Evolutionary conservation across 2,797 vertebrate genomes (phyloP).

Genomic region (Catostomus latipinnis): DNA sequence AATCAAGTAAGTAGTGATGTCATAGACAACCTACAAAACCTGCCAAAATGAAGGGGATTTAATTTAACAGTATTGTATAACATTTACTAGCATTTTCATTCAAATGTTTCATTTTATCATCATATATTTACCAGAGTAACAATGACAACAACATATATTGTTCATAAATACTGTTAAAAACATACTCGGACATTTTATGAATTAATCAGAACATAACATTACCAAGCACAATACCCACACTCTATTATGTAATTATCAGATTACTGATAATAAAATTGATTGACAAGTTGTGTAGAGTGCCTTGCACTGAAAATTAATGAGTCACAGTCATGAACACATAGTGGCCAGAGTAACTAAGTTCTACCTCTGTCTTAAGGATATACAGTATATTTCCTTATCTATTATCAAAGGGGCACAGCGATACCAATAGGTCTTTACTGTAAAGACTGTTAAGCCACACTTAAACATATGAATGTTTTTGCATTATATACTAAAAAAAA

Average conservation of each 20-base stretch:
- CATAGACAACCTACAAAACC: background rate
- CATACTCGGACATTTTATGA: background rate
- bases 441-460: no score
- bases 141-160: constrained; percentile 1
- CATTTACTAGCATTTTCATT: constrained; percentile 15
- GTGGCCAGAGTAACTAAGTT: background rate
- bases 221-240: background rate
- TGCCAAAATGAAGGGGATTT: background rate
- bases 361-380: background rate
- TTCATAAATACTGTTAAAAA: background rate
- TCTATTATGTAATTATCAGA: constrained; percentile 5
- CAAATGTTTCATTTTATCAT: background rate
- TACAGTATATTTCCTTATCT: background rate
- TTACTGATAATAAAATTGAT: constrained; percentile 7
- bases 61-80: constrained; percentile 1
- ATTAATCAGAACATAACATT: background rate
- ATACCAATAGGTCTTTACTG: no score
- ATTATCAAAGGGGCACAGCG: no score
- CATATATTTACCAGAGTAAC: background rate
- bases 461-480: no score
- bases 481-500: no score
- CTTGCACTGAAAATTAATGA: background rate
- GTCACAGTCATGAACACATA: background rate
- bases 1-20: constrained; percentile 1
- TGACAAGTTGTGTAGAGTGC: background rate